Percentiles rank a stretch among this genome's conserved stretches.
These are phyloP conservation scores for Ia io DNA, from an alignment of 2,113 vertebrate species.

Conservation along the genomic window DNA sequence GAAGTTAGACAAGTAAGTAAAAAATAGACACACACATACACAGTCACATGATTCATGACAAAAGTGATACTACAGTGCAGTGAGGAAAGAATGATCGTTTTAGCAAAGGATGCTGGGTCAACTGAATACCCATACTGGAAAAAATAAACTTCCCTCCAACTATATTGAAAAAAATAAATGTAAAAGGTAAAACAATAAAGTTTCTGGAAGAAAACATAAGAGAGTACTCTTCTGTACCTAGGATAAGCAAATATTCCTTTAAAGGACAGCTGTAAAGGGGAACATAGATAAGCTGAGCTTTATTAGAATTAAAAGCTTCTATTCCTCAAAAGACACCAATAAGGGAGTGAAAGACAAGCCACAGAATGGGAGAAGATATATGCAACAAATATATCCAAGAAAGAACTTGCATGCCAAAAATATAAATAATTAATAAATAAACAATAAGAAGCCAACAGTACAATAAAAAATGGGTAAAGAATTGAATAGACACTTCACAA, in stretches of 20 bases:
- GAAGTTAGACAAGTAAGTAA: background rate
- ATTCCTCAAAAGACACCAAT: background rate
- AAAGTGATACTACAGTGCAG: background rate
- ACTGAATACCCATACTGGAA: background rate
- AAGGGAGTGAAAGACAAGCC: background rate
- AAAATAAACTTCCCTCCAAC: background rate
- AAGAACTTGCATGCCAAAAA: background rate
- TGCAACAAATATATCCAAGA: background rate
- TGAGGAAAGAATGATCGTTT: background rate
- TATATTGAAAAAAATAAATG: background rate
- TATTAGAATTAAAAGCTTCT: background rate
- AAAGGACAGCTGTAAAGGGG: background rate
- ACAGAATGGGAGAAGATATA: background rate
- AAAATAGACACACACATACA: background rate
- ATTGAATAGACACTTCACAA: background rate
- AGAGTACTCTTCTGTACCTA: background rate
- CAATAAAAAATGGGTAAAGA: background rate
- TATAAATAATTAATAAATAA: background rate
- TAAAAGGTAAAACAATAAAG: background rate
- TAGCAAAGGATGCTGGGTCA: background rate
- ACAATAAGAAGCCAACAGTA: background rate
- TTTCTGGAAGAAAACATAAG: background rate
- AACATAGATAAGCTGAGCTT: background rate
- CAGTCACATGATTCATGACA: background rate
- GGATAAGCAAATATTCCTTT: background rate